Base-by-base conservation (phyloP, 2,113 vertebrate species). In the Fulmarus glacialis region DNA sequence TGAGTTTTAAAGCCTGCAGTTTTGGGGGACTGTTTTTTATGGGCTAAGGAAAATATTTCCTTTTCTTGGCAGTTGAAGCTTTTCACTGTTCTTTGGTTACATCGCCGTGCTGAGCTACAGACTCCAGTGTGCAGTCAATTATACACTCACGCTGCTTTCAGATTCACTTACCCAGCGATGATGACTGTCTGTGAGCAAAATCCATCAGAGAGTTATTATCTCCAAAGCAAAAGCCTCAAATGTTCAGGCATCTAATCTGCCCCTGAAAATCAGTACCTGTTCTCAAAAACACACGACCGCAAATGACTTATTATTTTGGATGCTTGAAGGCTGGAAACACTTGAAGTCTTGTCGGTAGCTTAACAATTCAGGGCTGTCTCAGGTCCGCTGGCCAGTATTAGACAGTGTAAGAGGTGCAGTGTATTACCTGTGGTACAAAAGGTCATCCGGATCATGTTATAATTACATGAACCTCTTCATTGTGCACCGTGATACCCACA, bases 171-270 rank as follows among this genome's bases (percentile, higher is more conserved):
- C 90, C 89, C 63, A 50, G 94, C 24, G 14, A 97, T 87, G 90
- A 90, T 96, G 93, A 91, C 96, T 97, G 78, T 81, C 74, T 95
- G 89, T 63, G 89, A 93, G 80, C 92, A 93, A 89, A 95, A 94
- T 92, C 73, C 71, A 96, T 93, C 95, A 94, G 95, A 97, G 79
- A 63, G 86, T 93, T 83, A 80, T 97, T 97, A 96, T 94, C 93
- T 92, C 94, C 66, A 82, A 95, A 97, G 96, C 91, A 97, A 96
- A 95, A 77, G 89, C 72, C 80, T 98, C 88, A 84, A 95, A 94
- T 78, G 74, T 88, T 93, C 87, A 84, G 90, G 75, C 70, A 93
- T 93, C 92, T 97, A 92, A 96, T 93, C 92, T 96, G 77, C 74
- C 66, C 93, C 83, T 95, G 96, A 96, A 97, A 95, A 96, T 95